phyloP scores from a whole-genome alignment of 2,888 invertebrate genomes.

The Seladonia tumulorum region DNA sequence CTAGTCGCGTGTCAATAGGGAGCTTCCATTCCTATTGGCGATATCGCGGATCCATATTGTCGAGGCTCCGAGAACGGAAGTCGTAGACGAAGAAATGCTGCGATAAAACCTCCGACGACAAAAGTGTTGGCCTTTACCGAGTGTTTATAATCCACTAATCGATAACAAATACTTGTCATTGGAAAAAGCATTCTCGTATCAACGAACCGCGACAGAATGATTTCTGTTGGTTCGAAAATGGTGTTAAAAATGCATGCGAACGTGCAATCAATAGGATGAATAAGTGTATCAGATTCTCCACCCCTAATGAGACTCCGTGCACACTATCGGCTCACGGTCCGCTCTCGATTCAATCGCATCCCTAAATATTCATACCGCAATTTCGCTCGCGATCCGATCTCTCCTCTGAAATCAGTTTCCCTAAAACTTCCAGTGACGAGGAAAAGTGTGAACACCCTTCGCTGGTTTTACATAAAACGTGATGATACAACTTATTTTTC shows the following conservation, averaged over 20 bases:
- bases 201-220: no score
- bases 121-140: no score
- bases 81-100: background rate
- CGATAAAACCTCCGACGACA: background rate
- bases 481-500: no score
- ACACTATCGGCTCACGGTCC: background rate
- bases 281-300: no score
- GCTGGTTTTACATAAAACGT: no score
- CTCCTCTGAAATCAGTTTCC: background rate
- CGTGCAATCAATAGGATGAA: no score
- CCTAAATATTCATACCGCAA: background rate
- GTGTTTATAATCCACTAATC: background rate
- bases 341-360: background rate
- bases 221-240: no score
- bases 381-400: background rate
- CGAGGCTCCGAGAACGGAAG: background rate
- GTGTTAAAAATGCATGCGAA: no score
- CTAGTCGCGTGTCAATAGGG: slow-evolving; percentile 58
- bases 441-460: no score
- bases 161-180: background rate
- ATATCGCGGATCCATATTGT: slow-evolving; percentile 21
- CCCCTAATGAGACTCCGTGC: no score
- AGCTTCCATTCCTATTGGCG: slow-evolving; percentile 42
- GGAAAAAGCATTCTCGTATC: no score
- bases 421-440: no score